Evolutionary conservation across 2,113 vertebrate species (phyloP), one percentile per base, ranked within the genome.

Genomic region (Zapornia atra): DNA sequence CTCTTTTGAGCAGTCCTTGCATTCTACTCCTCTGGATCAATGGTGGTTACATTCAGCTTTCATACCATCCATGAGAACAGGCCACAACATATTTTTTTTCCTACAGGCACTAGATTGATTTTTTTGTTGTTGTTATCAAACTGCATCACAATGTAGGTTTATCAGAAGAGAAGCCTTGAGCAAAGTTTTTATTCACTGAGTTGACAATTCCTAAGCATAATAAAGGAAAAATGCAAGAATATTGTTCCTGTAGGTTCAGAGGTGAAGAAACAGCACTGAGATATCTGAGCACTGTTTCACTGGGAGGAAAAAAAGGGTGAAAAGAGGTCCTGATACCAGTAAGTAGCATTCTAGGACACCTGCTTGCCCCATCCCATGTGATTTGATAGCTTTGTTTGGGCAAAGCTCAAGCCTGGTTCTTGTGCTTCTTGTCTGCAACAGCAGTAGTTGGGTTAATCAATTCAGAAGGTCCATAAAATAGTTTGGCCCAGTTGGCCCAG

Each of bases 401-500:
- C 57, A 77, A 36, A 79, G 29, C 14, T 16, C 69, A 31, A 80
- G 17, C 57, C 40, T 7, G 11, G 36, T 71, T 76, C 40, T 57
- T 1, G 0, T 26, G 15, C 19, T 66, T 46, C 25, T 46, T 40
- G 16, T 21, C 28, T 56, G 9, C 29, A 29, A 7, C 19, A 53
- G 17, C 33, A 26, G 36, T 11, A 24, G 8, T 24, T 63, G 53
- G 8, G 18, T 57, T 44, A 18, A 38, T 25, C 40, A 61, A 51
- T 61, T 17, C 26, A 26, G 21, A 31, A 36, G 44, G 16, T 31
- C 12, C 19, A 16, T 1, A 1, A 29, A 42, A 10, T 4, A 56
- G 13, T 2, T 42, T 42, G 20, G 29, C 11, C 42, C 34, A 20
- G 9, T 0, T 21, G 40, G 11, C 24, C 12, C 5, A 0, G 1